Conservation (phyloP, 2,797 vertebrate species). For the Amphiprion clarkii region DNA sequence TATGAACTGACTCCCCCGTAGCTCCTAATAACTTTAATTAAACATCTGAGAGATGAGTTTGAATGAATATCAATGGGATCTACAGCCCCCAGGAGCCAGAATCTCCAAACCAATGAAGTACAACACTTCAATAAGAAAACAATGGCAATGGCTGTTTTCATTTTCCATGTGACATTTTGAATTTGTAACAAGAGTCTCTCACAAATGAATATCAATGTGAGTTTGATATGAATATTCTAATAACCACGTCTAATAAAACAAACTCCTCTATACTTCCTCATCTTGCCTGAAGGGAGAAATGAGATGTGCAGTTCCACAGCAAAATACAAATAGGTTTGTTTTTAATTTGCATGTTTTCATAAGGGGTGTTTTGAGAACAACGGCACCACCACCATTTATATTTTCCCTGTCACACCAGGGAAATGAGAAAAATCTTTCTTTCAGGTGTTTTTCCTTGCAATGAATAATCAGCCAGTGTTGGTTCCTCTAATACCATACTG, state of each 20-base stretch:
- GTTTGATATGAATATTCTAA: constrained; percentile 79
- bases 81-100: constrained; percentile 45
- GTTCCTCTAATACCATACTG: constrained; percentile 35
- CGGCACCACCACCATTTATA: constrained; percentile 56
- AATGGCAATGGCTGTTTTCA: constrained; percentile 72
- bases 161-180: constrained; percentile 78
- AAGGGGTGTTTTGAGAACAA: constrained; percentile 74
- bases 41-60: constrained; percentile 68
- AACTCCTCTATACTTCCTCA: constrained; percentile 64
- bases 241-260: constrained; percentile 75
- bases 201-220: constrained; percentile 77
- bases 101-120: constrained; percentile 61
- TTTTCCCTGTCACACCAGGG: constrained; percentile 59
- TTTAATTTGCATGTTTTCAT: constrained; percentile 83
- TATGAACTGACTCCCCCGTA: constrained; percentile 70
- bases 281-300: constrained; percentile 65
- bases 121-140: constrained; percentile 71
- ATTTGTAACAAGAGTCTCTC: constrained; percentile 69
- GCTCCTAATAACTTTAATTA: constrained; percentile 75
- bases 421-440: constrained; percentile 66
- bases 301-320: constrained; percentile 60
- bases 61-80: constrained; percentile 64
- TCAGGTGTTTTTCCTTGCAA: constrained; percentile 57
- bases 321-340: constrained; percentile 82
- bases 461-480: constrained; percentile 65